phyloP scores from a whole-genome alignment of 2,113 vertebrate species.

The Cryptomyrus ogoouensis region DNA sequence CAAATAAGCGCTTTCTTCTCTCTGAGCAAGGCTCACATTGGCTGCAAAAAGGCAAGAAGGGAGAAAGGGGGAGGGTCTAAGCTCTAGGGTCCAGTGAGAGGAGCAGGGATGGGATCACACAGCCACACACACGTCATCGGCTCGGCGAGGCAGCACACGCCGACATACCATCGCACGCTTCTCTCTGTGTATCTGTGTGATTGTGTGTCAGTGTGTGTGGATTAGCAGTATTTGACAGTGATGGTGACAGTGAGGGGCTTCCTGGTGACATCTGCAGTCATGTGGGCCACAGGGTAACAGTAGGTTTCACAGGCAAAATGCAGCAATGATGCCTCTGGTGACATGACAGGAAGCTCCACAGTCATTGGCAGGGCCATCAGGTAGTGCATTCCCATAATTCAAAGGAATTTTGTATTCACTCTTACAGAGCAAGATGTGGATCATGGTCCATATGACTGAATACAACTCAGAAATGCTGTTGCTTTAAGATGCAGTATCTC shows the following conservation, averaged over 20 bases:
- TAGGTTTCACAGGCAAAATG: neutral
- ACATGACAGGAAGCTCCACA: neutral
- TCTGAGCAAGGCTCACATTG: slow-evolving; percentile 91
- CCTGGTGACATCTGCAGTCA: neutral
- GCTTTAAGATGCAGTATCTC: slow-evolving; percentile 44
- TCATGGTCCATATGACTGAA: slow-evolving; percentile 33
- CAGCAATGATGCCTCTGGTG: neutral
- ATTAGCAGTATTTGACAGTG: slow-evolving; percentile 25
- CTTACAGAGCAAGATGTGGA: neutral
- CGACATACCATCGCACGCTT: neutral
- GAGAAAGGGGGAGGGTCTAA: slow-evolving; percentile 66
- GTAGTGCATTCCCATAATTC: neutral
- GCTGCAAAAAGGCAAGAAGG: slow-evolving; percentile 86
- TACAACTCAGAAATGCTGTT: slow-evolving; percentile 52
- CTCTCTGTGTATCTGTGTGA: slow-evolving; percentile 12
- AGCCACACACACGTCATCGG: slow-evolving; percentile 14
- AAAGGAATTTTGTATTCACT: neutral
- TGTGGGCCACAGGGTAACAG: neutral
- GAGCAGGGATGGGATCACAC: slow-evolving; percentile 50
- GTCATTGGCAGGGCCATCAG: neutral
- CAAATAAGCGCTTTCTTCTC: slow-evolving; percentile 87
- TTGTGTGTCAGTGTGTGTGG: slow-evolving; percentile 17
- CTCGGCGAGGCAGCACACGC: slow-evolving; percentile 12
- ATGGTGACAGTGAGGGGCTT: neutral
- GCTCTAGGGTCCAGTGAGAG: slow-evolving; percentile 72